phyloP scores from a whole-genome alignment of 2,888 invertebrate species.

The Dynastes grantii region DNA sequence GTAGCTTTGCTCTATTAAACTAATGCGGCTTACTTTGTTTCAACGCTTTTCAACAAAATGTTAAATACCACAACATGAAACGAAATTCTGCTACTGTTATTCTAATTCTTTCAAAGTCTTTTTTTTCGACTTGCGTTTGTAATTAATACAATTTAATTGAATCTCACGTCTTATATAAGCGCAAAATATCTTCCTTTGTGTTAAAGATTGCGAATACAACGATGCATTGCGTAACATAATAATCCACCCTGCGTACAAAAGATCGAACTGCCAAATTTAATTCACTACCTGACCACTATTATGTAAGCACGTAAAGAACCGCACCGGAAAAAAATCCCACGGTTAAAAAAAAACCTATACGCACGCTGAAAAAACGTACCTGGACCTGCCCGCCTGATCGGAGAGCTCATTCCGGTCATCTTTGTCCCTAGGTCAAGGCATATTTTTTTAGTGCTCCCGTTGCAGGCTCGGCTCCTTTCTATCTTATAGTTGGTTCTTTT shows the following conservation, averaged over 20 bases:
- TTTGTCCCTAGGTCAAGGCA: slow-evolving; percentile 56
- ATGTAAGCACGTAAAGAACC: slow-evolving; percentile 49
- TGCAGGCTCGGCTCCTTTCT: slow-evolving; percentile 32
- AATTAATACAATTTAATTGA: background rate
- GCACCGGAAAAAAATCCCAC: slow-evolving; percentile 58
- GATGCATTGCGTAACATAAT: slow-evolving; percentile 34
- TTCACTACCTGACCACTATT: slow-evolving; percentile 58
- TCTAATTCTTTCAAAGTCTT: too few species aligned
- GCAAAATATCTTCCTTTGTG: background rate
- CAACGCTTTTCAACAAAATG: too few species aligned
- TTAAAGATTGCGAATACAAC: background rate
- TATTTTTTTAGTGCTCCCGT: slow-evolving; percentile 53
- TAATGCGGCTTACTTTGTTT: too few species aligned
- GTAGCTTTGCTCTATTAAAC: too few species aligned
- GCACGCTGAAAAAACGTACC: slow-evolving; percentile 54
- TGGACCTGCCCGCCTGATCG: slow-evolving; percentile 59
- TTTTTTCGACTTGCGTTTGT: too few species aligned
- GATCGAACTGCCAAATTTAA: slow-evolving; percentile 53
- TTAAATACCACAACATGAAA: too few species aligned
- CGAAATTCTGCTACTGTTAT: too few species aligned
- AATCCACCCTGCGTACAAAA: slow-evolving; percentile 27
- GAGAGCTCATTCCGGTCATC: slow-evolving; percentile 56
- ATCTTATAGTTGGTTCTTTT: slow-evolving; percentile 3
- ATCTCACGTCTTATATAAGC: background rate
- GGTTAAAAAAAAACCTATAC: slow-evolving; percentile 54